phyloP scores from a whole-genome alignment of 2,113 vertebrate genomes.

The Trichechus manatus region DNA sequence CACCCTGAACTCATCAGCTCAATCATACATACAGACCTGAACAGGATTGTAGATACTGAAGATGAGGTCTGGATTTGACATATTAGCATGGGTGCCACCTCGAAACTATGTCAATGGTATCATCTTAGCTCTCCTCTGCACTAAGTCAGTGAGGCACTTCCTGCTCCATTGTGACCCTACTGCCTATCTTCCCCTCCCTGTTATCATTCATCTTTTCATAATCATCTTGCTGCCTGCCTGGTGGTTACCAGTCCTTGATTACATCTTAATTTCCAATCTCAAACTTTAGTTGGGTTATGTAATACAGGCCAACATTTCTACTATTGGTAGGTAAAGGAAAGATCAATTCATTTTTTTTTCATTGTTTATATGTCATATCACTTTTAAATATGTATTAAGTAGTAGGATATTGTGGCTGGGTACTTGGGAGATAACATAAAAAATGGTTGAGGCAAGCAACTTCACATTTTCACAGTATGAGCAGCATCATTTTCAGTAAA shows the following conservation, averaged over 20 bases:
- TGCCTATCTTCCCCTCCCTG: not conserved
- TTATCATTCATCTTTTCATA: not conserved
- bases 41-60: not conserved
- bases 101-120: not conserved
- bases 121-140: not conserved
- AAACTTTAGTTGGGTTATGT: not conserved
- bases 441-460: not conserved
- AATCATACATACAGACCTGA: not conserved
- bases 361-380: not conserved
- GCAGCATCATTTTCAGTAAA: not conserved
- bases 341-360: not conserved
- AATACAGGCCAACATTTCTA: not conserved
- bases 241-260: not conserved
- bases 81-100: not conserved
- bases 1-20: not conserved
- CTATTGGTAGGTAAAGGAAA: slow-evolving; percentile 4
- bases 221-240: not conserved
- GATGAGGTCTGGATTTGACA: not conserved
- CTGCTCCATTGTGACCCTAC: not conserved
- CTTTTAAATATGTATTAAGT: slow-evolving; percentile 21
- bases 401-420: not conserved
- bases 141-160: not conserved
- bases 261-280: not conserved
- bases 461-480: not conserved
- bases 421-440: not conserved